Percentiles rank a stretch among this genome's conserved stretches.
These are phyloP conservation scores for Dynastes grantii DNA, from an alignment of 2,888 invertebrate species.

Conservation along the genomic window DNA sequence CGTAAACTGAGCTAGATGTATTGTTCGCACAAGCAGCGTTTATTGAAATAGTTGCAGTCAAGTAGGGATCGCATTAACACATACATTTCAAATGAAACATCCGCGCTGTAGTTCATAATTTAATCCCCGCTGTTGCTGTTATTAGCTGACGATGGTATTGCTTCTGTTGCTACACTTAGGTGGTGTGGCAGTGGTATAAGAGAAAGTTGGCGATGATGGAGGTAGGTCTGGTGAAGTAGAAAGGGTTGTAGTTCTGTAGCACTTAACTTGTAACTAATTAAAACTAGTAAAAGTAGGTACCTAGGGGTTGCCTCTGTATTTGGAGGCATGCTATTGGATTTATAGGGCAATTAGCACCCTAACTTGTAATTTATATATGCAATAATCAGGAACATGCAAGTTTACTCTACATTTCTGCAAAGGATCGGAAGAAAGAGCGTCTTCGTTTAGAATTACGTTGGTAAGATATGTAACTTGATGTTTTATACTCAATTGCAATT, in stretches of 20 bases:
- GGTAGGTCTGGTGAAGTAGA: slow-evolving; percentile 33
- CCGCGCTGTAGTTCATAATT: slow-evolving; percentile 53
- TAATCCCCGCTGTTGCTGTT: slow-evolving; percentile 51
- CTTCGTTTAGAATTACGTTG: background rate
- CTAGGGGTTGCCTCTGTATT: slow-evolving; percentile 53
- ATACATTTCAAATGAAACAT: slow-evolving; percentile 50
- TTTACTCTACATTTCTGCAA: slow-evolving; percentile 19
- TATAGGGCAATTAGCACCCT: slow-evolving; percentile 65
- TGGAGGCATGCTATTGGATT: slow-evolving; percentile 60
- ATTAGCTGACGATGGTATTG: slow-evolving; percentile 50
- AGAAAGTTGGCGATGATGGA: slow-evolving; percentile 23
- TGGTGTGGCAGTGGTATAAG: slow-evolving; percentile 44
- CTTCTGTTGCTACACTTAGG: slow-evolving; percentile 37
- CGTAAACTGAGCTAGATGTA: slow-evolving; percentile 44
- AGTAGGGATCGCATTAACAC: slow-evolving; percentile 49
- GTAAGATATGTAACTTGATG: background rate
- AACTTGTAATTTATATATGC: slow-evolving; percentile 65
- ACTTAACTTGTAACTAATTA: slow-evolving; percentile 62
- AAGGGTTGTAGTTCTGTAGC: slow-evolving; percentile 53
- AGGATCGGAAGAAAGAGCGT: background rate
- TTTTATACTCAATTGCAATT: too few relatives aligned
- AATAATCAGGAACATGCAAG: slow-evolving; percentile 57
- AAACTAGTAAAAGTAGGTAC: slow-evolving; percentile 62
- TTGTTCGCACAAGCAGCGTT: slow-evolving; percentile 43
- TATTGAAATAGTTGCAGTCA: slow-evolving; percentile 51